A percentile compares a stretch with the other conserved stretches of the same genome.
These are phyloP conservation scores for Odontocolon sp. DNA, from an alignment of 2,888 invertebrate species.

Conservation along the genomic window DNA sequence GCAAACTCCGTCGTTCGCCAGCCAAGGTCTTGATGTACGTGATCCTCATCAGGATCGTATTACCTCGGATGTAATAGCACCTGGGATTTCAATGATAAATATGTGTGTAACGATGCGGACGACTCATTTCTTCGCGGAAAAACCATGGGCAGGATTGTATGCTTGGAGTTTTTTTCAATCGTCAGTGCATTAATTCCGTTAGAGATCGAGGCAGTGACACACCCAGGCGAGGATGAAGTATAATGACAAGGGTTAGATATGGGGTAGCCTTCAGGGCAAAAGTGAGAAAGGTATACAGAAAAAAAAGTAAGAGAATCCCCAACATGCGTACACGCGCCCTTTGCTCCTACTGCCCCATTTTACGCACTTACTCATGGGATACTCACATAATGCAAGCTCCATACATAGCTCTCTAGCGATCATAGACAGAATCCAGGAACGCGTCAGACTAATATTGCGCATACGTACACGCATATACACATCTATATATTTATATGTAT, in stretches of 20 bases:
- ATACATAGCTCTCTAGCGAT: constrained; percentile 25
- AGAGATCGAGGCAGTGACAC: constrained; percentile 58
- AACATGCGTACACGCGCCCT: constrained; percentile 13
- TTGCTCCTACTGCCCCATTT: constrained; percentile 5
- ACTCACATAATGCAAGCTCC: constrained; percentile 61
- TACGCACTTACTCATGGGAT: constrained; percentile 65
- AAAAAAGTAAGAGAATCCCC: constrained; percentile 23
- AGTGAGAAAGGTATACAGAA: constrained; percentile 53
- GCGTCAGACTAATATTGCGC: constrained; percentile 31
- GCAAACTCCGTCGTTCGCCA: neutral
- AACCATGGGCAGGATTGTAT: neutral
- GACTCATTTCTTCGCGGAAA: constrained; percentile 11
- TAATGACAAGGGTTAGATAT: constrained; percentile 18
- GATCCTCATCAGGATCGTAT: constrained; percentile 21
- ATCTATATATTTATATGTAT: constrained; percentile 34
- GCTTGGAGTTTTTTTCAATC: constrained; percentile 58
- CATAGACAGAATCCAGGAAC: constrained; percentile 44
- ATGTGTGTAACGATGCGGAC: neutral
- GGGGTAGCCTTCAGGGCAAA: constrained; percentile 21
- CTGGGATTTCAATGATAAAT: constrained; percentile 18
- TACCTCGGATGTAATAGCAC: constrained; percentile 2
- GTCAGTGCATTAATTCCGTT: constrained; percentile 70
- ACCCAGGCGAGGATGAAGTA: constrained; percentile 43
- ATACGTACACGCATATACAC: constrained; percentile 5
- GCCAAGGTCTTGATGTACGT: constrained; percentile 10